These are phyloP conservation scores for Fragum whitleyi DNA, from an alignment of 2,888 invertebrate species.

Conservation along the genomic window DNA sequence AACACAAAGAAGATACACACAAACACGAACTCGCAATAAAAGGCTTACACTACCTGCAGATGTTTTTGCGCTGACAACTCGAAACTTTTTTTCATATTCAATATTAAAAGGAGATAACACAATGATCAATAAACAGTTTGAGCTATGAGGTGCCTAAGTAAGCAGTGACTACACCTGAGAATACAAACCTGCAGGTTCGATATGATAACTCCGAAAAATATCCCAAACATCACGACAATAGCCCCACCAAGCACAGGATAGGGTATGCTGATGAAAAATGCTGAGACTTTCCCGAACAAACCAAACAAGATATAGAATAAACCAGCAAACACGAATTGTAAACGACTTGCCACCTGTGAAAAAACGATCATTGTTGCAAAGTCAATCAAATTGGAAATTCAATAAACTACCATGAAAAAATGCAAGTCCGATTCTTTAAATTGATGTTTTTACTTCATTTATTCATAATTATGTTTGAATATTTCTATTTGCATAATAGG, in stretches of 20 bases:
- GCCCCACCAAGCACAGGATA: constrained; percentile 85
- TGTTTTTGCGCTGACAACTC: too few species aligned
- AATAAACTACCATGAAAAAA: background rate
- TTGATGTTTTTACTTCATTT: background rate
- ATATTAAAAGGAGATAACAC: too few species aligned
- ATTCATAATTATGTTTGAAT: background rate
- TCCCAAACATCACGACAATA: constrained; percentile 77
- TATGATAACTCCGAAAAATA: constrained; percentile 73
- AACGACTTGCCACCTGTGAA: constrained; percentile 84
- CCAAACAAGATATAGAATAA: constrained; percentile 84
- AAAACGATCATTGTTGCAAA: background rate
- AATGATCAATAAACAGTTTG: too few species aligned
- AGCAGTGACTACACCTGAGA: too few species aligned
- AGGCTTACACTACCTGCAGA: too few species aligned
- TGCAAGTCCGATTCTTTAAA: background rate
- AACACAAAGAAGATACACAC: too few species aligned
- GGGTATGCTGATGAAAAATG: constrained; percentile 85
- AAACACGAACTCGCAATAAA: too few species aligned
- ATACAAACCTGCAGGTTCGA: constrained; percentile 73
- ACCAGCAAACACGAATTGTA: constrained; percentile 84
- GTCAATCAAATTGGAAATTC: background rate
- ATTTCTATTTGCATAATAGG: background rate
- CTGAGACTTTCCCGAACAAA: constrained; percentile 85
- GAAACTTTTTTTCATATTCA: too few species aligned
- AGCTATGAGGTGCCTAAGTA: too few species aligned